These are phyloP conservation scores for Dreissena polymorpha DNA, from an alignment of 1,140 invertebrate species.

Conservation along the genomic window DNA sequence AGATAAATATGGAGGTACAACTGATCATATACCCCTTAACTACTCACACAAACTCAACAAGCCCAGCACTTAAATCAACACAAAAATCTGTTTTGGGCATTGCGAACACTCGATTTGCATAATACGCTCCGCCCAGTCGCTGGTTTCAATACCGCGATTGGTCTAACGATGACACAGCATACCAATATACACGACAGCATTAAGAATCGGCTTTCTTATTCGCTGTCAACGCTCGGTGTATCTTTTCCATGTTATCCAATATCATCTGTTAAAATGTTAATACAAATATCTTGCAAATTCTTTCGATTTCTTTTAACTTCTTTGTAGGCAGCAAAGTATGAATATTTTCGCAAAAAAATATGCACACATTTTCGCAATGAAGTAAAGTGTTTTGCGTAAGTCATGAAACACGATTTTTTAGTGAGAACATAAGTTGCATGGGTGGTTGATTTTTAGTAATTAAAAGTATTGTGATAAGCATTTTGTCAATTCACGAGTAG, in stretches of 20 bases:
- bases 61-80: constrained; percentile 66
- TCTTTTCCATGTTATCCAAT: no score
- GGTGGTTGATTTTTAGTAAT: neutral
- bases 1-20: constrained; percentile 64
- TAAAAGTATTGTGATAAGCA: constrained; percentile 6
- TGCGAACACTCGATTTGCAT: constrained; percentile 53
- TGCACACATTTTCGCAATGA: no score
- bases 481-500: constrained; percentile 1
- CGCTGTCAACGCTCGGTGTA: no score
- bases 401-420: neutral
- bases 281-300: no score
- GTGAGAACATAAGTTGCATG: neutral
- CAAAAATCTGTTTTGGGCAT: constrained; percentile 58
- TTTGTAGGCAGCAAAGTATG: no score
- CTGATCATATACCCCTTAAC: constrained; percentile 63
- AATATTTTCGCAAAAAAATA: no score
- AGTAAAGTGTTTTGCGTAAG: no score
- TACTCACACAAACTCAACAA: constrained; percentile 61
- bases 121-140: constrained; percentile 52
- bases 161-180: constrained; percentile 19
- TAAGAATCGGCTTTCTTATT: no score
- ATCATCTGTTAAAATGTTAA: no score
- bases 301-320: no score
- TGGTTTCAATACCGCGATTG: constrained; percentile 43
- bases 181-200: no score